Base-by-base conservation (phyloP, 1,140 invertebrate species). In the Diorhabda elongata region DNA sequence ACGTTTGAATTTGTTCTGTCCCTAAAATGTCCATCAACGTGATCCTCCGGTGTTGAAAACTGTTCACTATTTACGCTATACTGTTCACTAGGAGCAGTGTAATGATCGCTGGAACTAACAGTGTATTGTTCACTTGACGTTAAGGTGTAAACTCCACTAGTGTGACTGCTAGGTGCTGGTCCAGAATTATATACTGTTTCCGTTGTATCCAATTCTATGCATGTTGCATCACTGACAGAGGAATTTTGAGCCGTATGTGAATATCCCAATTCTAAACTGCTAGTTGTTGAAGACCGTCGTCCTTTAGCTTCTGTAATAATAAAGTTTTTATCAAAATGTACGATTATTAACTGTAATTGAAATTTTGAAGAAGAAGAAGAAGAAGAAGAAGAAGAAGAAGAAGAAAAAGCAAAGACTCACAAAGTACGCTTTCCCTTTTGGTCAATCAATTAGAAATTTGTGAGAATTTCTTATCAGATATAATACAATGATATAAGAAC, bases 161-260 rank as follows among this genome's bases (percentile, higher is more conserved):
- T 92, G 77, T 92, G 90, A 63, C 90, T 92, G 4, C 87, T 87
- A 3, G 86, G 85, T 26, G 81, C 82, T 59, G 84, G 82, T 2
- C 82, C 83, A 44, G 85, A 72, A 0, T 83, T 84, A 67, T 85
- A 85, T 0, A 85, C 84, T 41, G 78, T 71, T 56, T 80, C 80
- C 7, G 69, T 64, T n/a, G 75, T 81, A 66, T 83, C 82, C 42
- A 80, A 67, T 70, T 81, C 80, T 58, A 80, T 78, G 66, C 80
- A 81, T 42, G 86, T 87, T 1, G 85, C 83, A 69, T 90, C 88
- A 76, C 88, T 90, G 44, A 92, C 76, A 26, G 89, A 84, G 2
- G 91, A 93, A 79, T 93, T 92, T 81, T 94, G 91, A 6, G 91
- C 90, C 2, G 91, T 93, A 76, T 93, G 91, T 69, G 90, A 92